These are phyloP conservation scores for Cantharis rustica DNA, from an alignment of 2,888 invertebrate genomes.

Conservation along the genomic window DNA sequence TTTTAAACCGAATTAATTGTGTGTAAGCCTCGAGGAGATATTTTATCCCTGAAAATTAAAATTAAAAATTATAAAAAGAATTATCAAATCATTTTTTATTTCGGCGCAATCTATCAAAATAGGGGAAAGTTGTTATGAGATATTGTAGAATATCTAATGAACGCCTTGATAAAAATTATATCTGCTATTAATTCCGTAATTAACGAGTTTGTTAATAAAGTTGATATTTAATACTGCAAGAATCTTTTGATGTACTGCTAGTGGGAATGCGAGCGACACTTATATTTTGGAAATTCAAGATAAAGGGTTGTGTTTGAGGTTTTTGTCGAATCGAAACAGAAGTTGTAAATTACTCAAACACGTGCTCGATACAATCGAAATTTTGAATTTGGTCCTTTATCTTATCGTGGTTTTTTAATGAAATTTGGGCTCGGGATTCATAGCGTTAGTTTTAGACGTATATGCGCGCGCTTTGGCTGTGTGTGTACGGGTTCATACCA, in stretches of 20 bases:
- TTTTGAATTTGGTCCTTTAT: background rate
- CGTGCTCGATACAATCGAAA: background rate
- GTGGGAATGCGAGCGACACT: background rate
- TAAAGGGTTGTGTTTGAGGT: background rate
- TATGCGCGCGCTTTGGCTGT: background rate
- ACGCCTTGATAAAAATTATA: background rate
- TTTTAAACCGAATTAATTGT: background rate
- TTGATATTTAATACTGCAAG: background rate
- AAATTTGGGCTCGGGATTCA: background rate
- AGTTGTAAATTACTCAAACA: background rate
- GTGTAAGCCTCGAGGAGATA: background rate
- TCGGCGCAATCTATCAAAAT: background rate
- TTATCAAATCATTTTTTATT: background rate
- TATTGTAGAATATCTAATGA: background rate
- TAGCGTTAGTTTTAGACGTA: background rate
- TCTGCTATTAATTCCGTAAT: background rate
- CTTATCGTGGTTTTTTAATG: background rate
- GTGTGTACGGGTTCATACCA: background rate
- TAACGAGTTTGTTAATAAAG: background rate
- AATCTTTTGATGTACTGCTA: background rate
- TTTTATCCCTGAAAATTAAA: background rate
- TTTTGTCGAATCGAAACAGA: background rate
- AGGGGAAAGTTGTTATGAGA: background rate
- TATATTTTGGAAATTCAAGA: background rate
- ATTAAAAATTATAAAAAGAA: background rate